phyloP scores from a whole-genome alignment of 1,140 invertebrate genomes.

The Pararge aegeria region DNA sequence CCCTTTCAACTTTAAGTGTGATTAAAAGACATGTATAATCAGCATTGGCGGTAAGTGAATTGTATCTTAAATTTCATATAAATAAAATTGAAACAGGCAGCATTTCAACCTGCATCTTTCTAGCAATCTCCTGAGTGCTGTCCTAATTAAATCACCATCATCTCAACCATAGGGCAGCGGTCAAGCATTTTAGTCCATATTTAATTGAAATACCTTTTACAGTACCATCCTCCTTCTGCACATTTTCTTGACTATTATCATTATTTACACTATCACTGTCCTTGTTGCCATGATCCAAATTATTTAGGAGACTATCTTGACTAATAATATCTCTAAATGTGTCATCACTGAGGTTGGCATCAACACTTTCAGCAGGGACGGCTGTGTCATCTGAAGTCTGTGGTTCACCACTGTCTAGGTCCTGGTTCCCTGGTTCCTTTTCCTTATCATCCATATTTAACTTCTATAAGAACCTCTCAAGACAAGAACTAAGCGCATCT shows the following conservation, averaged over 20 bases:
- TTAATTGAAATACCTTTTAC: constrained; percentile 3
- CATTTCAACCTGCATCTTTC: too few species aligned
- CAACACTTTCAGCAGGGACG: constrained; percentile 22
- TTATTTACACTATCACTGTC: constrained; percentile 50
- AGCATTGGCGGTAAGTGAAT: too few species aligned
- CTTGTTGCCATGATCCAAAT: constrained; percentile 52
- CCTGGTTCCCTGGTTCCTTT: constrained; percentile 37
- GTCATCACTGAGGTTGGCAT: constrained; percentile 13
- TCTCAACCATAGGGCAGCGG: too few species aligned
- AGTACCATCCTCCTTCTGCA: constrained; percentile 11
- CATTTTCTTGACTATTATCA: constrained; percentile 23
- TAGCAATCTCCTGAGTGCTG: too few species aligned
- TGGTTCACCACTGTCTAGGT: constrained; percentile 29
- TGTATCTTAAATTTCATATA: too few species aligned
- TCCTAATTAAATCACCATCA: too few species aligned
- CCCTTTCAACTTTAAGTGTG: too few species aligned
- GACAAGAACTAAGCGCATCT: constrained; percentile 46
- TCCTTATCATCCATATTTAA: constrained; percentile 68
- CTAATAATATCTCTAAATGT: constrained; percentile 19
- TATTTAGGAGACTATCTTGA: constrained; percentile 46
- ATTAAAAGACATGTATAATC: too few species aligned
- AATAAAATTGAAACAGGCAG: too few species aligned
- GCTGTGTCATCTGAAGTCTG: not conserved
- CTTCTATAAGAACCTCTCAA: constrained; percentile 38
- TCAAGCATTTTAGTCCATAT: too few species aligned